A percentile compares a stretch with the other conserved stretches of the same genome.
phyloP scores from a whole-genome alignment of 2,888 invertebrate species.

The Cremastinae sp. region DNA sequence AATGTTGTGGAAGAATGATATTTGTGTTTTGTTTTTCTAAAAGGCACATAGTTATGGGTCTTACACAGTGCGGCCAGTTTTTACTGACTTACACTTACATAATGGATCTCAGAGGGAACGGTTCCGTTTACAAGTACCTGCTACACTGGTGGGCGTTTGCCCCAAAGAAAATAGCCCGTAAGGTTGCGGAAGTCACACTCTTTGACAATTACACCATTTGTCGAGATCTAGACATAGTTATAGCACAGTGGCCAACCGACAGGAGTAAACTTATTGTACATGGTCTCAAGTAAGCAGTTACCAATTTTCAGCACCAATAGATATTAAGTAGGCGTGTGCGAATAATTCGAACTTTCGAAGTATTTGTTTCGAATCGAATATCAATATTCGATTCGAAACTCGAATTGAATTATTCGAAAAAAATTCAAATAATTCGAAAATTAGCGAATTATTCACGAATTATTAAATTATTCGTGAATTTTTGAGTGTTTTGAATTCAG shows the following conservation, averaged over 20 bases:
- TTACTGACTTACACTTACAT: conserved; percentile 92
- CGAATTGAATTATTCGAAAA: too few species aligned
- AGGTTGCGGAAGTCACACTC: conserved; percentile 83
- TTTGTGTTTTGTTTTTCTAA: too few species aligned
- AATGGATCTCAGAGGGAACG: conserved; percentile 81
- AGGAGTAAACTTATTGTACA: conserved; percentile 85
- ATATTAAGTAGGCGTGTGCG: too few species aligned
- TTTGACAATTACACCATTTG: conserved; percentile 82
- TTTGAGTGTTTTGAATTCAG: too few species aligned
- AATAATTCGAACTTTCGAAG: too few species aligned
- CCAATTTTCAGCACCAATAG: too few species aligned
- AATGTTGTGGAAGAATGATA: too few species aligned
- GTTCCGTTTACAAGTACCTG: conserved; percentile 84
- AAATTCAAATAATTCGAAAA: too few species aligned
- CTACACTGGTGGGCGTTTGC: conserved; percentile 86
- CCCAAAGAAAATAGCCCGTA: conserved; percentile 82
- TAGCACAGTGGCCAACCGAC: conserved; percentile 88
- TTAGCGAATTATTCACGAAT: too few species aligned
- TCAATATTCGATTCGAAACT: too few species aligned
- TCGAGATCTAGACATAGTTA: conserved; percentile 83
- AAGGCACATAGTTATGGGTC: conserved; percentile 96
- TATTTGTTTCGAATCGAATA: too few species aligned
- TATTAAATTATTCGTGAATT: too few species aligned
- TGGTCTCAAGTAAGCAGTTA: conserved; percentile 84
- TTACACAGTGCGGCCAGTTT: conserved; percentile 96